Base-by-base conservation (phyloP, 1,140 invertebrate species). In the Heliconius hewitsoni region DNA sequence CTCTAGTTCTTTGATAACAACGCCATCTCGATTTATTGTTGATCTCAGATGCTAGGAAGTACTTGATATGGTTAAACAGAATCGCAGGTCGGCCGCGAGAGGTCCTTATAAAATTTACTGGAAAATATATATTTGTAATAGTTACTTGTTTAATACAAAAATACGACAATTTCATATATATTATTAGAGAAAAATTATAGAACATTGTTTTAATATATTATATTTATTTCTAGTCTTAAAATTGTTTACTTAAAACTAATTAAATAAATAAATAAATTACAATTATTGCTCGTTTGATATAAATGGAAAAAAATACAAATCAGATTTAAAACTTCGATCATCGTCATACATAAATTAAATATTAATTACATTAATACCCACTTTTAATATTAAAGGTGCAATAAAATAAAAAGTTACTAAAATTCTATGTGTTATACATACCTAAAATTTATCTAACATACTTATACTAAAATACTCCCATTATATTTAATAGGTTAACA, bases 11-110 rank as follows among this genome's bases (percentile, higher is more conserved):
- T 30, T 70, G 72, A 19, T 73, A 78, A 34, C 82, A 83, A 55
- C 81, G 79, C 75, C 79, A 80, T 77, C 74, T 80, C 19, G 30
- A 42, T 23, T 66, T 80, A 18, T 66, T 70, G 27, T 66, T 60
- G 19, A 73, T n/a, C 13, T 30, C 39, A 13, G 42, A 52, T 3
- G 74, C 71, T 37, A 76, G 42, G n/a, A 76, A 80, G 71, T 73
- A 80, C 39, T 77, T 80, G 42, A 50, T 23, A 18, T 74, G n/a
- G 3, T 37, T 55, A 73, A 50, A 80, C 8, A 30, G 50, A n/a
- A 76, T 57, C 30, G 74, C 78, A 23, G 70, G 34, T 1, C 52
- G 34, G 11, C 78, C 78, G 9, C 78, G 79, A 60, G 74, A 73
- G 37, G 75, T 80, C 37, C 27, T 73, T 60, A 70, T 66, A n/a